Evolutionary conservation across 1,140 invertebrate genomes (phyloP).

Genomic region (Drosophila lini): DNA sequence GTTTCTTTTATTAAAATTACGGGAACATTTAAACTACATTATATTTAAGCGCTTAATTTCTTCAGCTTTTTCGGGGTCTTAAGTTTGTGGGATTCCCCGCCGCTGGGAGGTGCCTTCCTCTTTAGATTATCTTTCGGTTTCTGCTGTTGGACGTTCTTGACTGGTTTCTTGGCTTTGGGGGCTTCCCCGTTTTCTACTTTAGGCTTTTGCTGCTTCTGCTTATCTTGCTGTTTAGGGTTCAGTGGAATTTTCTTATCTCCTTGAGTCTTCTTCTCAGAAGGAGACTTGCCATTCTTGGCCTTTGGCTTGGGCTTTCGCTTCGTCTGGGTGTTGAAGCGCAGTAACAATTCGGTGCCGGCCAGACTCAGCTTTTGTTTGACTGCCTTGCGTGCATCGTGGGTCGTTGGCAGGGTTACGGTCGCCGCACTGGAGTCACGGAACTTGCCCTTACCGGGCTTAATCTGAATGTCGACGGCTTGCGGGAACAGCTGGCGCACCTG

Average conservation of each 20-base stretch:
- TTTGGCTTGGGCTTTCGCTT: slow-evolving; percentile 48
- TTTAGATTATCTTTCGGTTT: slow-evolving; percentile 19
- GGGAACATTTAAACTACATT: slow-evolving; percentile 17
- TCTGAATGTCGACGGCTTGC: slow-evolving; percentile 76
- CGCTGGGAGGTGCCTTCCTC: slow-evolving; percentile 2
- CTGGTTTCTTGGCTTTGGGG: slow-evolving; percentile 2
- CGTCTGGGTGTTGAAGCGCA: slow-evolving; percentile 66
- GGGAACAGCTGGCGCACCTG: slow-evolving; percentile 69
- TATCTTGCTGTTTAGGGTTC: slow-evolving; percentile 20
- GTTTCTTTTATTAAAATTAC: slow-evolving; percentile 28
- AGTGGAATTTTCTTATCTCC: slow-evolving; percentile 28
- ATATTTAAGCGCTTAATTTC: slow-evolving; percentile 28
- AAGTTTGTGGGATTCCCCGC: slow-evolving; percentile 1
- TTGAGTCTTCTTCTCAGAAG: background rate
- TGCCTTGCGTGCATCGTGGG: slow-evolving; percentile 65
- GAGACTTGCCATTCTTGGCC: slow-evolving; percentile 9
- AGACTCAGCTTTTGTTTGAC: slow-evolving; percentile 62
- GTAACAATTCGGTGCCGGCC: slow-evolving; percentile 52
- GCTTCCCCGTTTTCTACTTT: slow-evolving; percentile 2
- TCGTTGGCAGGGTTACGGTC: slow-evolving; percentile 71
- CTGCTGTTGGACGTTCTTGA: background rate
- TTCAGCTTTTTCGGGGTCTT: slow-evolving; percentile 37
- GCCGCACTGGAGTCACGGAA: slow-evolving; percentile 67
- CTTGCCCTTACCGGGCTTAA: slow-evolving; percentile 68
- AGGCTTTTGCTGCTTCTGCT: background rate